Evolutionary conservation across 2,113 vertebrate species (phyloP), one percentile per base, ranked within the genome.

Genomic region (Amblyornis subalaris): DNA sequence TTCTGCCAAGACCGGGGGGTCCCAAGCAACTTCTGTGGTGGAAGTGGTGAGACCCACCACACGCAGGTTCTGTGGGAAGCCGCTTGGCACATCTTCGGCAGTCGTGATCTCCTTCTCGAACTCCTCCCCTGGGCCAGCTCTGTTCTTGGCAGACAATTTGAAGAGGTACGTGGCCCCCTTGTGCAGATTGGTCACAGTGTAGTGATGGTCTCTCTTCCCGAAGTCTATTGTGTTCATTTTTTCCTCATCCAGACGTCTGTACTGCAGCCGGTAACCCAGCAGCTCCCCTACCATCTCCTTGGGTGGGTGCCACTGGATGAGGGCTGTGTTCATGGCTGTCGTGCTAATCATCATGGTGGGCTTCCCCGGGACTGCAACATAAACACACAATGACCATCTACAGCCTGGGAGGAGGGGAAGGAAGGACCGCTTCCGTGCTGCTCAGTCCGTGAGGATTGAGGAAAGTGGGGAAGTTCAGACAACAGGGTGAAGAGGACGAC

Each of bases 241-340:
- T 7, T 98, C 98, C 94, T 99, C 99, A 36, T 99, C 99, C 15
- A 98, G 97, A 57, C 99, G 98, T 94, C 98, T 98, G 97, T 98
- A 99, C 93, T 98, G 98, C 84, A 99, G 97, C 85, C 98, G 98
- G 96, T 99, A 99, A 86, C 99, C 99, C 85, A 99, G 95, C 88
- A 99, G 98, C 94, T 99, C 99, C 16, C 99, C 99, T 7, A 98
- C 98, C 96, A 99, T 98, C 94, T 99, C 99, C 96, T 99, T 99
- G 66, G 99, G 99, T 13, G 99, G 99, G 97, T 99, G 99, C 99
- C 99, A 99, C 98, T 99, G 99, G 96, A 99, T 98, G 88, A 99
- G 98, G 10, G 99, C 99, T 3, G 99, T 99, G 97, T 99, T 99
- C 95, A 99, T 98, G 70, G 98, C 98, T n/a, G 99, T 99, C 91